Base-by-base conservation (phyloP, 1,140 invertebrate species). In the Cyrtorhinus lividipennis region DNA sequence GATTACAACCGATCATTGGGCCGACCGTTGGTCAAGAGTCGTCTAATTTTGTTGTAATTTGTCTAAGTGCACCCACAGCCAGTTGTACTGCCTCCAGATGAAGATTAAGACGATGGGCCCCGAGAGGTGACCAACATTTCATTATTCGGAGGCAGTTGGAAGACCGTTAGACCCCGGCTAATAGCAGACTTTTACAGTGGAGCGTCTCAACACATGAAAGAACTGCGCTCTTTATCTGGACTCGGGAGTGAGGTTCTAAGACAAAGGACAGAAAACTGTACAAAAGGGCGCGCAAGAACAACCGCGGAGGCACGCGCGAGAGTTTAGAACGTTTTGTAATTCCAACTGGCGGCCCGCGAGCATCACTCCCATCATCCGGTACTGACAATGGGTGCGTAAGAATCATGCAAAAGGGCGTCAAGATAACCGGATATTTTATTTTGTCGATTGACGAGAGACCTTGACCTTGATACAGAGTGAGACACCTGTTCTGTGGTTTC, bases 41-140 rank as follows among this genome's bases (percentile, higher is more conserved):
- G n/a, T n/a, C n/a, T n/a, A n/a, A n/a, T n/a, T n/a, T n/a, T n/a
- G n/a, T n/a, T n/a, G n/a, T n/a, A n/a, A n/a, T n/a, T n/a, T n/a
- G n/a, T n/a, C n/a, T n/a, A n/a, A n/a, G n/a, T n/a, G n/a, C n/a
- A n/a, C n/a, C n/a, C n/a, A n/a, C n/a, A n/a, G n/a, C n/a, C n/a
- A n/a, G n/a, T n/a, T n/a, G n/a, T n/a, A n/a, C n/a, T n/a, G n/a
- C 30, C 30, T 38, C 5, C 5, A 38, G 30, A 38, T 38, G 30
- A 38, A 38, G 30, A n/a, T n/a, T n/a, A n/a, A 24, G 22, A n/a
- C 56, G 23, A 24, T n/a, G 25, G 22, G 25, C 20, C 56, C 20
- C 23, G 24, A 20, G 25, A 58, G 15, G 25, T 58, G 56, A n/a
- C 56, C 56, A 18, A 24, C 56, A 58, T 58, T 25, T 58, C 25